phyloP scores from a whole-genome alignment of 2,888 invertebrate species.

The Adela reaumurella region DNA sequence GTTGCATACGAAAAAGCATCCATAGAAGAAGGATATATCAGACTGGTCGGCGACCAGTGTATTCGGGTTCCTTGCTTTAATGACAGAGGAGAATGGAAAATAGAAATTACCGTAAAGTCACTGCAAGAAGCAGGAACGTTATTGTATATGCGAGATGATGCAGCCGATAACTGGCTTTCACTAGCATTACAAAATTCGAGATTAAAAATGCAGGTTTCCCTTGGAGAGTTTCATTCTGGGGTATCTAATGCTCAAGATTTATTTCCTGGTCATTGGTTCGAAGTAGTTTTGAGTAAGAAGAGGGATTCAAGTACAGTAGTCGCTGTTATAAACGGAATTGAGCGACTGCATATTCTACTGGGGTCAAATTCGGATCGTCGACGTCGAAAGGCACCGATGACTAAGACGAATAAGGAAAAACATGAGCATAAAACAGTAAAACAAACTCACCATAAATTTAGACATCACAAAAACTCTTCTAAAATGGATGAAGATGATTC shows the following conservation, averaged over 20 bases:
- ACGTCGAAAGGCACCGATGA: background rate
- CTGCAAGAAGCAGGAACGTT: conserved; percentile 31
- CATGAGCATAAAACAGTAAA: background rate
- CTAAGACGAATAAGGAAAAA: background rate
- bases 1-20: conserved; percentile 36
- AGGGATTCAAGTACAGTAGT: conserved; percentile 32
- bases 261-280: conserved; percentile 35
- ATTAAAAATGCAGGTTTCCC: conserved; percentile 30
- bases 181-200: conserved; percentile 32
- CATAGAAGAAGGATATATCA: conserved; percentile 33
- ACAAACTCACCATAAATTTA: no score
- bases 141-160: conserved; percentile 26
- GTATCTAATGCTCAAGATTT: conserved; percentile 31
- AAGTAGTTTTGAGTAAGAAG: conserved; percentile 29
- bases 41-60: conserved; percentile 29
- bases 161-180: conserved; percentile 25
- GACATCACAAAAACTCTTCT: no score
- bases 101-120: conserved; percentile 35
- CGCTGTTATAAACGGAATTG: conserved; percentile 31
- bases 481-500: background rate
- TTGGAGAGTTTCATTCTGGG: conserved; percentile 25
- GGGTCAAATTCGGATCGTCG: conserved; percentile 3
- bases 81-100: conserved; percentile 29
- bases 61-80: conserved; percentile 36
- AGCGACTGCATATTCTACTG: conserved; percentile 30